Percentiles rank a stretch among this genome's conserved stretches.
Evolutionary conservation across 2,113 vertebrate species (phyloP).

Genomic region (Nothoprocta perdicaria): DNA sequence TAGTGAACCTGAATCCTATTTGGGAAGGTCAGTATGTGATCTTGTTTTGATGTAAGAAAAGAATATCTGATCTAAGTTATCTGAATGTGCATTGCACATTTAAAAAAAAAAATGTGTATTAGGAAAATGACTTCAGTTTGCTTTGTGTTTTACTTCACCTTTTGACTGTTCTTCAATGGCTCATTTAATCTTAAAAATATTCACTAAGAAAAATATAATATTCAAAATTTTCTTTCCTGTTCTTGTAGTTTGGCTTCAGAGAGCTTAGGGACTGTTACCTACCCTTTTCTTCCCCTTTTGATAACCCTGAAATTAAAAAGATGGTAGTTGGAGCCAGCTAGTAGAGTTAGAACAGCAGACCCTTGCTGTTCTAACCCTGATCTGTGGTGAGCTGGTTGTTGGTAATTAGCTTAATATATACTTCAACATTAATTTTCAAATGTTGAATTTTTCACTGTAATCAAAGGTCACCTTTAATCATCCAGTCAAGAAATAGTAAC

Average conservation of each 20-base stretch:
- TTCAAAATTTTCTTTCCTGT: background rate
- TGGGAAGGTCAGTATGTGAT: background rate
- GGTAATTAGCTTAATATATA: background rate
- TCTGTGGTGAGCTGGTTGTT: background rate
- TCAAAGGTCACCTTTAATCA: background rate
- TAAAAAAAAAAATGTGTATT: background rate
- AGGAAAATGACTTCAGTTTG: background rate
- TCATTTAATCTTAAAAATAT: background rate
- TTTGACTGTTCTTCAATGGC: background rate
- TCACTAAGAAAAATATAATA: background rate
- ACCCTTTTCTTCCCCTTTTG: background rate
- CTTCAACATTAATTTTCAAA: background rate
- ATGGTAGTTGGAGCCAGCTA: background rate
- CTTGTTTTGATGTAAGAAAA: constrained; percentile 12
- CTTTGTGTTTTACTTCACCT: background rate
- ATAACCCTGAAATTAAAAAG: background rate
- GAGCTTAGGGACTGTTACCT: background rate
- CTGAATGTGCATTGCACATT: too few species aligned
- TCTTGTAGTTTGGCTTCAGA: background rate
- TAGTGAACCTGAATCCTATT: constrained; percentile 30
- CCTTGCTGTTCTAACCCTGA: background rate
- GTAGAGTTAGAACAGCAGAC: background rate
- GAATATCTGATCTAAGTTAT: background rate
- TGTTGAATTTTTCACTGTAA: background rate
- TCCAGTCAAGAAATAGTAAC: background rate